Evolutionary conservation across 2,888 invertebrate genomes (phyloP).

Genomic region (Drosophila anomalata): DNA sequence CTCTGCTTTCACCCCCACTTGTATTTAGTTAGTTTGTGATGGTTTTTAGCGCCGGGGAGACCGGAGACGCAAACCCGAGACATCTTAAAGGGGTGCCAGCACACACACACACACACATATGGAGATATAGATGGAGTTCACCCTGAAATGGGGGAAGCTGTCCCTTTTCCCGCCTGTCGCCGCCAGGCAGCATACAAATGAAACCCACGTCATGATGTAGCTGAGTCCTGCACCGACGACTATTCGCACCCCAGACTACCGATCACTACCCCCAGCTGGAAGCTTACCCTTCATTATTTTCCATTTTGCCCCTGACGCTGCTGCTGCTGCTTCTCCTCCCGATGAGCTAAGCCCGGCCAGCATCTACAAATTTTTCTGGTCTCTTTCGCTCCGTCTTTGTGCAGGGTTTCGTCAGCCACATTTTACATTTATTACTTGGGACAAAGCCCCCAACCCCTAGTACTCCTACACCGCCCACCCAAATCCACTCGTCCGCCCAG

Average conservation of each 20-base stretch:
- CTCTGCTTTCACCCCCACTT: conserved; percentile 24
- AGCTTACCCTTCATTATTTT: conserved; percentile 73
- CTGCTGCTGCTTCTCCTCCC: conserved; percentile 31
- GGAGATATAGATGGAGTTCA: conserved; percentile 21
- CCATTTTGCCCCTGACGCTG: conserved; percentile 37
- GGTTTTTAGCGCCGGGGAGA: conserved; percentile 67
- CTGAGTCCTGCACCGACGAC: conserved; percentile 46
- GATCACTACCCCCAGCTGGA: neutral
- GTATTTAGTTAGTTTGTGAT: conserved; percentile 77
- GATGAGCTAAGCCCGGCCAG: conserved; percentile 72
- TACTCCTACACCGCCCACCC: conserved; percentile 10
- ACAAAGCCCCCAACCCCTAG: conserved; percentile 41
- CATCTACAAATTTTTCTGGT: conserved; percentile 72
- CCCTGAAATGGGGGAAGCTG: conserved; percentile 14
- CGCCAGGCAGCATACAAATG: conserved; percentile 76
- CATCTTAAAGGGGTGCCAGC: conserved; percentile 52
- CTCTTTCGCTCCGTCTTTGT: conserved; percentile 62
- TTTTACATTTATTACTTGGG: conserved; percentile 78
- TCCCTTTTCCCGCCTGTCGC: conserved; percentile 59
- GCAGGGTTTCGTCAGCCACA: conserved; percentile 72
- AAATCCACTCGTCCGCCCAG: conserved; percentile 1
- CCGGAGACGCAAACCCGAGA: conserved; percentile 34
- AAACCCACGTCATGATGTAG: conserved; percentile 77
- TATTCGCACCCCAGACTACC: conserved; percentile 5
- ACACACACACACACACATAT: conserved; percentile 45